Conservation (phyloP, 2,113 vertebrate species). For the Sander vitreus region DNA sequence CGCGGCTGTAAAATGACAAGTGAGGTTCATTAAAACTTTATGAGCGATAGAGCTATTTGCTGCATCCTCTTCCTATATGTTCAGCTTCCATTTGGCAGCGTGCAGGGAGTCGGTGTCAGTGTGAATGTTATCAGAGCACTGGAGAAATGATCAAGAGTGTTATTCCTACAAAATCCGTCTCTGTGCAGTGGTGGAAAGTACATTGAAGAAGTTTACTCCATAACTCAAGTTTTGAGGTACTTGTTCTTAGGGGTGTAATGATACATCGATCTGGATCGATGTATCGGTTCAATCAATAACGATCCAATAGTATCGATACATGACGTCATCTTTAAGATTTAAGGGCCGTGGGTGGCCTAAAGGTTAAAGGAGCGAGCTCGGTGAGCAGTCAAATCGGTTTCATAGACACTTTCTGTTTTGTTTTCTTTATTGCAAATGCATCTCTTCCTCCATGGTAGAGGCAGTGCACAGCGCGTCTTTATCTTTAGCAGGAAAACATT, state of each 20-base stretch:
- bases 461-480: background rate
- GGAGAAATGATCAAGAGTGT: background rate
- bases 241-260: background rate
- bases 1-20: constrained; percentile 48
- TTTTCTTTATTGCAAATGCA: background rate
- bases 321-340: too few relatives aligned
- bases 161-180: background rate
- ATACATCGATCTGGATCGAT: too few relatives aligned
- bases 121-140: constrained; percentile 4
- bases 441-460: background rate
- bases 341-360: too few relatives aligned
- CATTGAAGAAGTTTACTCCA: background rate
- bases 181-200: background rate
- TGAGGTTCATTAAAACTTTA: constrained; percentile 65
- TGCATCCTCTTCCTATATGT: background rate
- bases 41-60: constrained; percentile 22
- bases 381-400: too few relatives aligned
- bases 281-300: too few relatives aligned
- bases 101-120: background rate
- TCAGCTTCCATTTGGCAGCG: background rate
- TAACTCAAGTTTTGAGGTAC: background rate
- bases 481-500: background rate
- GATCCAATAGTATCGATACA: too few relatives aligned
- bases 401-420: background rate
- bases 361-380: background rate